phyloP scores from a whole-genome alignment of 1,140 invertebrate species.

The Marisa cornuarietis region DNA sequence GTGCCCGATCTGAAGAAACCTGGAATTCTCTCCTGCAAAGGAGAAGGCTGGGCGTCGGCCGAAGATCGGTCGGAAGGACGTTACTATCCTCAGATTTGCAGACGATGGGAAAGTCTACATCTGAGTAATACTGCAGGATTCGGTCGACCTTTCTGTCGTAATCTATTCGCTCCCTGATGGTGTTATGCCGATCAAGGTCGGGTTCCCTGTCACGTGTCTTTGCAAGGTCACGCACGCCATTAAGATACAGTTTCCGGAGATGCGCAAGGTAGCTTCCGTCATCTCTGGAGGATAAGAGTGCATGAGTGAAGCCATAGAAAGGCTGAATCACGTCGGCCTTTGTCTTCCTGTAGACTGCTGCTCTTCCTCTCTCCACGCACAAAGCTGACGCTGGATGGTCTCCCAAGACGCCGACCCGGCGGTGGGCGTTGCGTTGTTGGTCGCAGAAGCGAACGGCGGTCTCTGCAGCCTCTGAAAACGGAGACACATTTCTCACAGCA shows the following conservation, averaged over 20 bases:
- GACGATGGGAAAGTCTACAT: conserved; percentile 21
- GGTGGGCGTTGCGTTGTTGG: too few relatives aligned
- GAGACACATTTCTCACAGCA: too few relatives aligned
- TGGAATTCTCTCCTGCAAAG: too few relatives aligned
- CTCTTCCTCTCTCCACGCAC: conserved; percentile 48
- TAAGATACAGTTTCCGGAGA: conserved; percentile 46
- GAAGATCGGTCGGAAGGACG: too few relatives aligned
- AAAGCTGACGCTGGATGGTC: conserved; percentile 33
- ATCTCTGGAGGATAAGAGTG: conserved; percentile 12
- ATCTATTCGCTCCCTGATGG: conserved; percentile 34
- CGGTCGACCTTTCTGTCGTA: conserved; percentile 47
- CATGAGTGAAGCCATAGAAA: conserved; percentile 32
- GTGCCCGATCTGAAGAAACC: too few relatives aligned
- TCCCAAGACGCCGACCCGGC: not conserved
- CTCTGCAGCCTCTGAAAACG: too few relatives aligned
- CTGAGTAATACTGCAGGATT: conserved; percentile 46
- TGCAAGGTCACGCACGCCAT: conserved; percentile 20
- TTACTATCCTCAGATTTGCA: too few relatives aligned
- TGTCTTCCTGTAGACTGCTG: conserved; percentile 42
- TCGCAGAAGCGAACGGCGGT: too few relatives aligned
- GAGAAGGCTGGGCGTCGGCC: too few relatives aligned
- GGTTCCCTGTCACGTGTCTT: conserved; percentile 9
- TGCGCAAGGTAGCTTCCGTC: conserved; percentile 44
- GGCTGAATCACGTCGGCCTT: conserved; percentile 34
- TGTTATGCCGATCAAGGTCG: conserved; percentile 18